Evolutionary conservation across 2,113 vertebrate genomes (phyloP).

Genomic region (Bothrops jararaca): DNA sequence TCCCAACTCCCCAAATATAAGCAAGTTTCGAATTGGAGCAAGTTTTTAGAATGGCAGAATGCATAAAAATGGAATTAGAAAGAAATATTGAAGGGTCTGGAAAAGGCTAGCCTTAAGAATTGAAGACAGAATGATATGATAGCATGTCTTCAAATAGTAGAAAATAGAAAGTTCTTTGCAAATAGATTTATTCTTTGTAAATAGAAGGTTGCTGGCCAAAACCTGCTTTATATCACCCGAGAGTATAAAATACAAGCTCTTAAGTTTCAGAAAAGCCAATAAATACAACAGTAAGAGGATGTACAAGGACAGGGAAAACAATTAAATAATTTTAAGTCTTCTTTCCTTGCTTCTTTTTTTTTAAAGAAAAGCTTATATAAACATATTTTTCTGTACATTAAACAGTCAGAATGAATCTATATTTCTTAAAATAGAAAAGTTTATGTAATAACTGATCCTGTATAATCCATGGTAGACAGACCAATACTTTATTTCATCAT

Average conservation of each 20-base stretch:
- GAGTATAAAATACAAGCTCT: background rate
- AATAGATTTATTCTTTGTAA: background rate
- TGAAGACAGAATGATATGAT: background rate
- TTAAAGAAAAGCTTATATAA: slow-evolving; percentile 3
- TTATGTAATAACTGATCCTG: background rate
- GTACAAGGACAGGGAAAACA: background rate
- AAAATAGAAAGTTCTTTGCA: background rate
- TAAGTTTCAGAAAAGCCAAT: background rate
- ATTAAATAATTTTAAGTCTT: background rate
- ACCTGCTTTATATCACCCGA: background rate
- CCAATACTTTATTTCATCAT: slow-evolving; percentile 27
- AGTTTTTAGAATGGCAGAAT: background rate
- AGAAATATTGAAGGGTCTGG: background rate
- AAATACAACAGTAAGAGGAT: background rate
- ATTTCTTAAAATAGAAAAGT: slow-evolving; percentile 24
- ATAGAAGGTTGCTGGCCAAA: background rate
- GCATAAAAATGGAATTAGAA: background rate
- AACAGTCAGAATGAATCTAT: background rate
- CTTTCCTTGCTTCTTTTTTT: background rate
- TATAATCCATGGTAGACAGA: background rate
- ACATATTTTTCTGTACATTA: background rate
- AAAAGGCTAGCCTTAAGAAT: background rate
- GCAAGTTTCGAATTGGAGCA: background rate
- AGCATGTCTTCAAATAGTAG: background rate
- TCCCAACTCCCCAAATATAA: background rate